Conservation (phyloP, 2,888 invertebrate species). For the Caenorhabditis afra region DNA sequence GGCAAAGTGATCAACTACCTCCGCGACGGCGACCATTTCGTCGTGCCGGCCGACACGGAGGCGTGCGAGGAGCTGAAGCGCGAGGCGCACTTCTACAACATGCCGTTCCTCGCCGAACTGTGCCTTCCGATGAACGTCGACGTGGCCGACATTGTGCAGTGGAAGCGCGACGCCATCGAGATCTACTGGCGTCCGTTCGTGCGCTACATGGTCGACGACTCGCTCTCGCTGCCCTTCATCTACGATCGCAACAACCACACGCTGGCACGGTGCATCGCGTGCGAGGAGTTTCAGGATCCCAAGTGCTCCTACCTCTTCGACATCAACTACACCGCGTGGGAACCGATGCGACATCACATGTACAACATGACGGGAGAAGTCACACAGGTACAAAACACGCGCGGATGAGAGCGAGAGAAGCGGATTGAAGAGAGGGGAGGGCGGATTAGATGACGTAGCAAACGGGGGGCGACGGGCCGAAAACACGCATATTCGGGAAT, state of each 20-base stretch:
- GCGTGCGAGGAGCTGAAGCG: constrained; percentile 70
- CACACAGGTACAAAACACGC: constrained; percentile 66
- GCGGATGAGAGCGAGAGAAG: background rate
- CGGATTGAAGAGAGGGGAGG: background rate
- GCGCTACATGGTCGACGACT: constrained; percentile 75
- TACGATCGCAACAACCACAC: constrained; percentile 76
- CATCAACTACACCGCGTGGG: constrained; percentile 74
- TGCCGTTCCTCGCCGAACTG: constrained; percentile 67
- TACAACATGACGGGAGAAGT: constrained; percentile 72
- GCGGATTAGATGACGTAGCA: constrained; percentile 38
- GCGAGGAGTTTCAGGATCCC: constrained; percentile 76
- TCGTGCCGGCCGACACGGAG: constrained; percentile 66
- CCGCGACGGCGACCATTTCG: constrained; percentile 69
- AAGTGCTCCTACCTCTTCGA: constrained; percentile 75
- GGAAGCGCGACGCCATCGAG: constrained; percentile 74
- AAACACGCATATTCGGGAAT: constrained; percentile 39
- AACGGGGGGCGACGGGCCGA: background rate
- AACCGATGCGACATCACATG: constrained; percentile 77
- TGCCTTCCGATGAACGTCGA: constrained; percentile 61
- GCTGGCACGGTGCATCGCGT: constrained; percentile 75
- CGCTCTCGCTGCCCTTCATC: constrained; percentile 74
- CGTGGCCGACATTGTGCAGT: constrained; percentile 65
- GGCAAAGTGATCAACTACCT: constrained; percentile 73
- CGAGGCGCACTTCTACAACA: constrained; percentile 74
- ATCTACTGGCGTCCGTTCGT: constrained; percentile 75